A percentile compares a stretch with the other conserved stretches of the same genome.
These are phyloP conservation scores for Hirudo medicinalis DNA, from an alignment of 1,140 invertebrate species.

Conservation along the genomic window DNA sequence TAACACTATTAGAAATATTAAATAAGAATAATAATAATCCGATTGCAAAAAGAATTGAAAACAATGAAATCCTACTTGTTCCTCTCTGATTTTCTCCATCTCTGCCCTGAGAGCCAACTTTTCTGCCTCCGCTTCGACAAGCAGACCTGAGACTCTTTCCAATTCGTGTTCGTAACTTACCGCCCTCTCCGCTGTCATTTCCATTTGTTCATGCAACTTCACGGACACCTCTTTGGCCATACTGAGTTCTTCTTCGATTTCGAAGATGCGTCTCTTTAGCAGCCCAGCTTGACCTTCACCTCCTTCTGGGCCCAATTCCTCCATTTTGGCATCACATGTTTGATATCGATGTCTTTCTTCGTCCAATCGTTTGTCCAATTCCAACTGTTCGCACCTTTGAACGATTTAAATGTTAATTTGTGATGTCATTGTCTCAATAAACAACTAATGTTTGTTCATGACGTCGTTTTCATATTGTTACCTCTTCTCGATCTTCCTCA, in stretches of 20 bases:
- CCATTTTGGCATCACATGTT: background rate
- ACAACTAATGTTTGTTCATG: conserved; percentile 37
- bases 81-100: conserved; percentile 35
- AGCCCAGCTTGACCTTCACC: conserved; percentile 21
- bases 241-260: conserved; percentile 67
- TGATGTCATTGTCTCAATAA: background rate
- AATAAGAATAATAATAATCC: background rate
- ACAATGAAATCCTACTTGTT: conserved; percentile 22
- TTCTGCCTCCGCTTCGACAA: conserved; percentile 37
- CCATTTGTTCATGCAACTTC: conserved; percentile 55
- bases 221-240: conserved; percentile 59
- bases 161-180: conserved; percentile 44
- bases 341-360: conserved; percentile 14
- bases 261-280: conserved; percentile 37
- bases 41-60: background rate
- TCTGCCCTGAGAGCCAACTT: conserved; percentile 37
- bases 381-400: background rate
- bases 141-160: conserved; percentile 37
- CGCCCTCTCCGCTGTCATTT: conserved; percentile 55
- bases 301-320: background rate
- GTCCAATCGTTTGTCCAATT: conserved; percentile 35
- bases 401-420: background rate
- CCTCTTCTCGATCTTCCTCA: conserved; percentile 83
- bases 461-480: conserved; percentile 76
- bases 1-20: background rate